Evolutionary conservation across 2,113 vertebrate species (phyloP).

Genomic region (Gila orcuttii): DNA sequence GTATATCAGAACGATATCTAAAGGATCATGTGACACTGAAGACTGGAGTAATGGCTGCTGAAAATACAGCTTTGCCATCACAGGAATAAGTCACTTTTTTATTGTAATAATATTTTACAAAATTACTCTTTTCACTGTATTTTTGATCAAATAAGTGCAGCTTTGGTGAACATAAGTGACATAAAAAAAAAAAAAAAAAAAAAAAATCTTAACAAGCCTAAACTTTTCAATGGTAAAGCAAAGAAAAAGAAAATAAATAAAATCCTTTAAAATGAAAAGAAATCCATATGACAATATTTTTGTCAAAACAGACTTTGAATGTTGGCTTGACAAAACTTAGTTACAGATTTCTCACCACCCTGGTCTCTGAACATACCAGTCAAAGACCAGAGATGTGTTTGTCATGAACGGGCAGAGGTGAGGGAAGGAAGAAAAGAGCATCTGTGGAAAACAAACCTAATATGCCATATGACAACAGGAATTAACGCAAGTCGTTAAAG

Average conservation of each 20-base stretch:
- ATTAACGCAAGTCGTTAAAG: slow-evolving; percentile 51
- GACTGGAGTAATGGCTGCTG: not conserved
- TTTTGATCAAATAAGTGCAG: not conserved
- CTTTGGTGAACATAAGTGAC: not conserved
- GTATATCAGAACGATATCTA: not conserved
- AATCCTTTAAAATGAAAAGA: not conserved
- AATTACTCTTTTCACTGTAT: not conserved
- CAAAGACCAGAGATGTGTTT: slow-evolving; percentile 6
- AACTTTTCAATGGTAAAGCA: not conserved
- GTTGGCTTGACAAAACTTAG: not conserved
- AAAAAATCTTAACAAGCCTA: no score
- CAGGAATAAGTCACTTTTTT: no score
- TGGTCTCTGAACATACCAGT: not conserved
- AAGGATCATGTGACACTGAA: not conserved
- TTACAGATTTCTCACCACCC: not conserved
- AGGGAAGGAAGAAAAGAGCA: slow-evolving; percentile 40
- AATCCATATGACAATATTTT: not conserved
- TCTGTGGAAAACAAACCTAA: slow-evolving; percentile 55
- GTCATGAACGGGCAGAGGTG: slow-evolving; percentile 42
- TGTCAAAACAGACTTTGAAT: not conserved
- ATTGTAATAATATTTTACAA: not conserved
- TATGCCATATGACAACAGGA: slow-evolving; percentile 50
- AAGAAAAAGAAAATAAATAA: not conserved
- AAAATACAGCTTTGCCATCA: not conserved
- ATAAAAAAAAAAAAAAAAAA: no score